These are phyloP conservation scores for Malurus melanocephalus DNA, from an alignment of 2,113 vertebrate genomes.

Conservation along the genomic window DNA sequence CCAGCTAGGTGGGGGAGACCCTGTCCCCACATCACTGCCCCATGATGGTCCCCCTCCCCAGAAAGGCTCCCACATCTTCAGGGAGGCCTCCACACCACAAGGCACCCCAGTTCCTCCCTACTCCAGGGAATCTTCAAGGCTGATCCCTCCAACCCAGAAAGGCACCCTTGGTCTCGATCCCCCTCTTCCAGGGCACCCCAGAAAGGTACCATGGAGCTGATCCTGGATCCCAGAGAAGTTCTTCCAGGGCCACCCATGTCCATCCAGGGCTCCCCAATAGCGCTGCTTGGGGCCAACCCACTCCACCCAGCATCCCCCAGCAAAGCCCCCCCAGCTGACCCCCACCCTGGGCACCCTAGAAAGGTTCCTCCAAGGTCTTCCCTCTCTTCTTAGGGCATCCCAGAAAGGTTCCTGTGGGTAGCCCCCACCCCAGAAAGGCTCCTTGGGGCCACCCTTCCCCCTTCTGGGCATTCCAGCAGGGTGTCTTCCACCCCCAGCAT, in stretches of 20 bases:
- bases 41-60: neutral
- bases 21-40: neutral
- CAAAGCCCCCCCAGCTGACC: neutral
- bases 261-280: neutral
- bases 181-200: neutral
- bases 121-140: neutral
- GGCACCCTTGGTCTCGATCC: neutral
- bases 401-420: neutral
- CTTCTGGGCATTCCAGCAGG: neutral
- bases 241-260: no score
- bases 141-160: neutral
- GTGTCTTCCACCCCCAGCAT: neutral
- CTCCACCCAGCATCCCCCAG: neutral
- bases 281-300: neutral
- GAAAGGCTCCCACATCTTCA: neutral
- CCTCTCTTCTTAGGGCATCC: neutral
- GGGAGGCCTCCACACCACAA: neutral
- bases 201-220: neutral
- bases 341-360: neutral
- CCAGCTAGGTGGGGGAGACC: neutral
- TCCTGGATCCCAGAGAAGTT: neutral
- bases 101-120: accelerated
- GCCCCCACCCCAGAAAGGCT: neutral
- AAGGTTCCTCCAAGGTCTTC: neutral
- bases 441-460: neutral